Evolutionary conservation across 2,113 vertebrate species (phyloP).

Genomic region (Trachemys scripta): DNA sequence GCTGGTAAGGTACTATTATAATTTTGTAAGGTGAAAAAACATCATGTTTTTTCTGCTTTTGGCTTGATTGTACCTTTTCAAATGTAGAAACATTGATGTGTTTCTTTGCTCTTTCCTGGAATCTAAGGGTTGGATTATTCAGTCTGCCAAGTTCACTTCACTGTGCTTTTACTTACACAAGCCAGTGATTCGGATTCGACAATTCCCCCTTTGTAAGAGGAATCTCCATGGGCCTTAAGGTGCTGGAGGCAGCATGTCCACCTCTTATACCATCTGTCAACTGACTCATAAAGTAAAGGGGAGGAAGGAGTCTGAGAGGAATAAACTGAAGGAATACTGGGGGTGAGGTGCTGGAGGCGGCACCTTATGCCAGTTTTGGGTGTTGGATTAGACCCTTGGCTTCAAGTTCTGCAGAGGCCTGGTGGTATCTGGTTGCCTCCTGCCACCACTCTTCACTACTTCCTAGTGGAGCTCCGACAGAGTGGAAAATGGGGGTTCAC

Average conservation of each 20-base stretch:
- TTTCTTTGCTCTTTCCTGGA: neutral
- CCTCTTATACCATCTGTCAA: neutral
- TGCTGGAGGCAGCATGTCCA: neutral
- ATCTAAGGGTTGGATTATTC: neutral
- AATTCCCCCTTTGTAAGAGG: neutral
- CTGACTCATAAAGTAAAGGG: neutral
- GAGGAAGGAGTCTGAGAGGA: rapidly evolving
- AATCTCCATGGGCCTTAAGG: neutral
- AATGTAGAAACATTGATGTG: neutral
- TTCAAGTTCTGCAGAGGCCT: neutral
- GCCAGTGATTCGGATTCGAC: neutral
- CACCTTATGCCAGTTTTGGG: neutral
- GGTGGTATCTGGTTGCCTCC: neutral
- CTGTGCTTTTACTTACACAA: neutral
- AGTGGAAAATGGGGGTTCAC: neutral
- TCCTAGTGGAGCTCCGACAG: neutral
- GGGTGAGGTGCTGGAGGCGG: neutral
- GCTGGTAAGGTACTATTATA: neutral
- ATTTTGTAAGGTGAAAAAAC: neutral
- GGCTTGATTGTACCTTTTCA: neutral
- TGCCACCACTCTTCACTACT: neutral
- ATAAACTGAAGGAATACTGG: neutral
- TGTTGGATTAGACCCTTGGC: neutral
- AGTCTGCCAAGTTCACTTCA: neutral
- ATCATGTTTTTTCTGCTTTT: neutral